Evolutionary conservation across 2,888 invertebrate species (phyloP), one percentile per base, ranked within the genome.

Genomic region (Calliscelio sp.): DNA sequence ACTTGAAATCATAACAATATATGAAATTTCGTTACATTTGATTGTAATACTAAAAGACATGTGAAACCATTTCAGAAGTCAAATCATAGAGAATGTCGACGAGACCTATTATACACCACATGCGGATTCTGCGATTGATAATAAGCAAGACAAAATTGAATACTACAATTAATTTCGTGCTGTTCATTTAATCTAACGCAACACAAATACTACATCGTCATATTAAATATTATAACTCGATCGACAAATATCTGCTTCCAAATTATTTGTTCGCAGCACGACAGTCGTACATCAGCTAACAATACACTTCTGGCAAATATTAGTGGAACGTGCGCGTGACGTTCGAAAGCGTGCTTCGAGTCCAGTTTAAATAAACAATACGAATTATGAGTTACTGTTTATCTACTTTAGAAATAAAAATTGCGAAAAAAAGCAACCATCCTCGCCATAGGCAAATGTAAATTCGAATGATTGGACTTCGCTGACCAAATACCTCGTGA

Each of bases 251-350:
- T 83, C 81, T 80, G 71, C 83, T 77, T 80, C 61, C 57, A 84
- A 84, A 84, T 84, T 84, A 71, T 83, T 81, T 84, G 81, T 81
- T 78, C 74, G 70, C 73, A 49, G 24, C 73, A 74, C 82, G 75
- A 73, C 84, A 70, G 63, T 74, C 81, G 78, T 79, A 75, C 86
- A 71, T 82, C 80, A 65, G 79, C 86, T 66, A 84, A 73, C 75
- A 74, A 83, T 86, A 88, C 89, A 89, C 88, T 91, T 91, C 89
- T 87, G 87, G 88, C 89, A 91, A 92, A 92, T 92, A 92, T 92
- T 92, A 89, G 90, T 87, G 85, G 90, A 92, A 92, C 91, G 91
- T 92, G 91, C 86, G 87, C 87, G 85, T 87, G 85, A 86, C 82
- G 86, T 87, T 89, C 85, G 79, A 71, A 68, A 81, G 70, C 78